Base-by-base conservation (phyloP, 2,797 vertebrate species). In the Lutjanus argentimaculatus region DNA sequence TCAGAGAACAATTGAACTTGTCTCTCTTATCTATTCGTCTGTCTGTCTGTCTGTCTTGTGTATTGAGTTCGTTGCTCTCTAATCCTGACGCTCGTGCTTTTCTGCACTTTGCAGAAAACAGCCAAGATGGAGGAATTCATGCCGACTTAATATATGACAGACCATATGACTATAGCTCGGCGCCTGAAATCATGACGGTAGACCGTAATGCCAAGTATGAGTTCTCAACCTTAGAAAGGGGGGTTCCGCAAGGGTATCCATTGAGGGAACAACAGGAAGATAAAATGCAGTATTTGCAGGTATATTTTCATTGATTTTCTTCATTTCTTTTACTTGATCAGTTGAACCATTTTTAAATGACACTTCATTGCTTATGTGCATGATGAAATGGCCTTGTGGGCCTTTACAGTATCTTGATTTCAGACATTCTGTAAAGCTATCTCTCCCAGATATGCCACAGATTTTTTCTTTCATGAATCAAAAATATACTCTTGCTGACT, bases 271-370 rank as follows among this genome's bases (percentile, higher is more conserved):
- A 94, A 87, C 96, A 96, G 89, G 97, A 97, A 94, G 97, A 98
- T 96, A 97, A 95, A 95, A 98, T 97, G 97, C 97, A 98, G 93
- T 99, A 98, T 95, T 96, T 99, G 92, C 97, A 99, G 97, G 98
- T 98, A 96, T 96, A 95, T 96, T 95, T 95, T 95, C 88, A 95
- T 95, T 95, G 81, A 94, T 96, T 94, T 95, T 94, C 87, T 92
- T 94, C 89, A 91, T 93, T 93, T 92, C 75, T 92, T 94, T 93
- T 83, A 89, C 87, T 88, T 94, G 73, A 93, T 93, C 88, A 87
- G 77, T 91, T 94, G 74, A 95, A 89, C 72, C 88, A 69, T 91
- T 91, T 91, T 87, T 48, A 84, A 90, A 85, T 91, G 83, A 85
- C 78, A 90, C 67, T 87, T 91, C 72, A 84, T 83, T 90, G 88